phyloP scores from a whole-genome alignment of 2,113 vertebrate species.

The Apaloderma vittatum region DNA sequence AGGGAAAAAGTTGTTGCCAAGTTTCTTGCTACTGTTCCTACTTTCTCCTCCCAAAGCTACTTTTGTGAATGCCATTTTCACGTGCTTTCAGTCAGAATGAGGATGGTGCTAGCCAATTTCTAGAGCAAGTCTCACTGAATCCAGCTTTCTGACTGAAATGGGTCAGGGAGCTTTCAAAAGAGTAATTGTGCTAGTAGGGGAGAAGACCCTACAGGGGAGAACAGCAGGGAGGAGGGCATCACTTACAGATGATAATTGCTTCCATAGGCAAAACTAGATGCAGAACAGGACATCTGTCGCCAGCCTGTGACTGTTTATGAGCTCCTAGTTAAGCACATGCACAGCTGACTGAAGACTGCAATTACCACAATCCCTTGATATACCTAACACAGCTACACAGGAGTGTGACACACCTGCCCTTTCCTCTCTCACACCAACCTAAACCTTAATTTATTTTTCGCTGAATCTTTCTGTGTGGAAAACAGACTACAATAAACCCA shows the following conservation, averaged over 20 bases:
- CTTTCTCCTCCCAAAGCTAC: neutral
- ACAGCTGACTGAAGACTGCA: neutral
- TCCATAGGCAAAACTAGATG: neutral
- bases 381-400: neutral
- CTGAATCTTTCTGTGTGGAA: rapidly evolving
- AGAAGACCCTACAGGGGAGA: neutral
- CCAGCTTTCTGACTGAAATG: neutral
- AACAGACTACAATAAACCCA: neutral
- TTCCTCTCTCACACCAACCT: neutral
- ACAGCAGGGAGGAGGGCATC: neutral
- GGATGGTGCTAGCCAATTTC: neutral
- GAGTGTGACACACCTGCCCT: neutral
- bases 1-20: neutral
- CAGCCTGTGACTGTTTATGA: neutral
- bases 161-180: neutral
- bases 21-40: neutral
- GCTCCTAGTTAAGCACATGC: neutral
- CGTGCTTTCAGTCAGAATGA: neutral
- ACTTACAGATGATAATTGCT: neutral
- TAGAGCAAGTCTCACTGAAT: neutral
- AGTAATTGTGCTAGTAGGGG: neutral
- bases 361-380: neutral
- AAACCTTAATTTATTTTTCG: neutral
- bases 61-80: neutral
- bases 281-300: neutral